Evolutionary conservation across 2,797 vertebrate species (phyloP).

Genomic region (Lepilemur ruficaudatus): DNA sequence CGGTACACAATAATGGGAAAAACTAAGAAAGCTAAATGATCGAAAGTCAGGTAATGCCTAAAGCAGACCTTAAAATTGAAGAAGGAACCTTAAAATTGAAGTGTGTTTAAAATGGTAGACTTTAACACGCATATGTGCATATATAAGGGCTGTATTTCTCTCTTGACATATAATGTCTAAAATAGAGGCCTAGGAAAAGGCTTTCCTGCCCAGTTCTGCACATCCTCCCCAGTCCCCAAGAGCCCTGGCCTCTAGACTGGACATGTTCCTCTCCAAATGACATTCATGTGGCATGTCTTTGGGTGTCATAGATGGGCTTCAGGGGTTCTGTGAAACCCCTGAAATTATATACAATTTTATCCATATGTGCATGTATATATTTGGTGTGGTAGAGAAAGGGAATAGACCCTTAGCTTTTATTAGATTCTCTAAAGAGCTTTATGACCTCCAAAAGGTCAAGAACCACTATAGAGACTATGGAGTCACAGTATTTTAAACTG

Average conservation of each 20-base stretch:
- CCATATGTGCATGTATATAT: background rate
- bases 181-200: background rate
- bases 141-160: conserved; percentile 17
- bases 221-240: background rate
- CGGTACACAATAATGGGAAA: background rate
- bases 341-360: background rate
- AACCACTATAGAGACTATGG: background rate
- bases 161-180: background rate
- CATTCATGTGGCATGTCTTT: background rate
- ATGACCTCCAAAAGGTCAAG: background rate
- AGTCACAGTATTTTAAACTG: background rate
- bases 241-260: background rate
- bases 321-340: background rate
- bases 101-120: background rate
- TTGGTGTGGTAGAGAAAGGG: background rate
- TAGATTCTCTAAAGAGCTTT: background rate
- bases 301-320: background rate
- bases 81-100: background rate
- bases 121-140: background rate
- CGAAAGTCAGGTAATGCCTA: background rate
- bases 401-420: background rate
- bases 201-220: background rate
- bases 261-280: background rate
- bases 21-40: background rate
- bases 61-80: too few species aligned